phyloP scores from a whole-genome alignment of 1,140 invertebrate species.

The Drosophila pandora region DNA sequence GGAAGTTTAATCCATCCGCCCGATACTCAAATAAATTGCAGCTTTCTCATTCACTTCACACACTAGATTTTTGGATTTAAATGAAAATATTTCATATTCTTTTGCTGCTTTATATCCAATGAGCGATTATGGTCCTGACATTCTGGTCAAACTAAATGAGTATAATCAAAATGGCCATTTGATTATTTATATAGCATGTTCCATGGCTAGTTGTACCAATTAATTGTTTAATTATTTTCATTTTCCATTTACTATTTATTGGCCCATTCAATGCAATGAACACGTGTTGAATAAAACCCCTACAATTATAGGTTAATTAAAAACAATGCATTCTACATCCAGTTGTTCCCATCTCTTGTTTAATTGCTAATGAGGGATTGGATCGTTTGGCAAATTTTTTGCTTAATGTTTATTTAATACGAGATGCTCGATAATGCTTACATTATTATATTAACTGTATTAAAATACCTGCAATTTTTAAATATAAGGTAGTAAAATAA shows the following conservation, averaged over 20 bases:
- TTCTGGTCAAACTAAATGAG: slow-evolving; percentile 5
- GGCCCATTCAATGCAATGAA: slow-evolving; percentile 31
- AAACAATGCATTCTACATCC: slow-evolving; percentile 33
- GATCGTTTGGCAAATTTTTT: neutral
- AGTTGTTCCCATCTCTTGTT: slow-evolving; percentile 8
- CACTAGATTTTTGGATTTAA: neutral
- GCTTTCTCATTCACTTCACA: neutral
- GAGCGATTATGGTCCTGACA: slow-evolving; percentile 9
- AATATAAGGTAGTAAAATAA: neutral
- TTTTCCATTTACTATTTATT: slow-evolving; percentile 13
- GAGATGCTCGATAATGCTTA: neutral
- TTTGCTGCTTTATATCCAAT: slow-evolving; percentile 8
- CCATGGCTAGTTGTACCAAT: slow-evolving; percentile 5
- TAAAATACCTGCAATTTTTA: neutral
- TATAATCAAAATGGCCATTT: slow-evolving; percentile 38
- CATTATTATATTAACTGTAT: neutral
- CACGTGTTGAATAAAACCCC: slow-evolving; percentile 42
- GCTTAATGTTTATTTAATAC: slow-evolving; percentile 31
- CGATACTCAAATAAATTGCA: slow-evolving; percentile 29
- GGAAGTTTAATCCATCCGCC: slow-evolving; percentile 34
- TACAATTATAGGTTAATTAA: slow-evolving; percentile 60
- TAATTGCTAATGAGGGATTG: slow-evolving; percentile 15
- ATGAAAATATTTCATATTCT: slow-evolving; percentile 2
- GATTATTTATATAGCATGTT: slow-evolving; percentile 32
- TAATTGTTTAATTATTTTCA: slow-evolving; percentile 47